Base-by-base conservation (phyloP, 1,140 invertebrate species). In the Stegodyphus dumicola region DNA sequence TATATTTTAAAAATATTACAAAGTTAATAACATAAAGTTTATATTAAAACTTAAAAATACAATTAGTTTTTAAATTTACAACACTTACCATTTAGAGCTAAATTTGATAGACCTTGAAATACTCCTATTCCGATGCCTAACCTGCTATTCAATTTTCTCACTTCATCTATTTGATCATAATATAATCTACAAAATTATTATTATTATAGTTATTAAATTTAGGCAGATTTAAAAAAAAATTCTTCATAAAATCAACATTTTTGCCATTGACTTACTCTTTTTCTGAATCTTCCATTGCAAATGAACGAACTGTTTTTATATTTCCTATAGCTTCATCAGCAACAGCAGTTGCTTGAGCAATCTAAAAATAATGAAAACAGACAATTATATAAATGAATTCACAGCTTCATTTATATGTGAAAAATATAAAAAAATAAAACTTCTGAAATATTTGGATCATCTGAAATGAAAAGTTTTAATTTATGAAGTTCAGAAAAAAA, bases 241-340 rank as follows among this genome's bases (percentile, higher is more conserved):
- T 54, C 2, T 75, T 10, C 18, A 71, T 11, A 54, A 15, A 54
- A 56, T 13, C 1, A 67, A 67, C 9, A 15, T 67, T 67, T 67
- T 33, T 3, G 1, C 33, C 2, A 15, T 67, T 13, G 15, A 88
- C 89, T 88, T 88, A 92, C 90, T 94, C 92, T 85, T 93, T 92
- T 91, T 98, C 97, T 84, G 93, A 93, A 60, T 95, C 93, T 90
- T 99, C 97, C 90, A 97, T 97, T 3, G 96, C 96, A 92, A 98
- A 98, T 10, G 96, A 95, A 89, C 96, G 91, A 7, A 94, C 97
- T 10, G 97, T 99, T 80, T 96, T 92, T 79, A 99, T 95, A 90
- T 99, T 99, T 52, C 94, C 93, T 83, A 99, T 92, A 6, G 96
- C 96, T 92, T 99, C 98, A 91, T 98, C 96, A 48, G 95, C 96